Conservation (phyloP, 2,113 vertebrate genomes). For the Perca fluviatilis region DNA sequence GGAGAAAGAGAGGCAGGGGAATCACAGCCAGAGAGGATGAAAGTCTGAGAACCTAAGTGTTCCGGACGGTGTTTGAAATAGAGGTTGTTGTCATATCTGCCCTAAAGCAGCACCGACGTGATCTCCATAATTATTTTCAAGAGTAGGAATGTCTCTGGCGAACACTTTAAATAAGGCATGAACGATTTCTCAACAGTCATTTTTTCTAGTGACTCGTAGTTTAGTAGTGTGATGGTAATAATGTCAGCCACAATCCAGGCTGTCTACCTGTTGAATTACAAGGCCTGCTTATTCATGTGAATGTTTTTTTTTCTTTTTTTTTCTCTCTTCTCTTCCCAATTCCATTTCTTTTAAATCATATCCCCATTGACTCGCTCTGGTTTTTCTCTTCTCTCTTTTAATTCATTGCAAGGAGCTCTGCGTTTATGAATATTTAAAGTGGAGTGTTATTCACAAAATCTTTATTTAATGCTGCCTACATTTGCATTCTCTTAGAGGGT, state of each 20-base stretch:
- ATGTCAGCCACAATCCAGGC: constrained; percentile 11
- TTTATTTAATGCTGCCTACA: constrained; percentile 64
- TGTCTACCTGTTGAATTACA: constrained; percentile 37
- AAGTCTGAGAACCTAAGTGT: background rate
- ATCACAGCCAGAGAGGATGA: background rate
- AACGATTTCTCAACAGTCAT: background rate
- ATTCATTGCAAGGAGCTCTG: constrained; percentile 44
- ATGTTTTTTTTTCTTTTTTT: background rate
- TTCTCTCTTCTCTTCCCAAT: background rate
- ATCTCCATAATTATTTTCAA: constrained; percentile 7
- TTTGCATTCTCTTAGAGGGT: constrained; percentile 48
- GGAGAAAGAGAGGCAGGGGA: background rate
- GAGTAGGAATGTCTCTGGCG: background rate
- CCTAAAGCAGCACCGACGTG: background rate
- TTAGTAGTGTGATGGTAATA: constrained; percentile 2
- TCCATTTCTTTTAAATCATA: constrained; percentile 31
- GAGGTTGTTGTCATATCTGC: constrained; percentile 18
- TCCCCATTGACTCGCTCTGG: background rate
- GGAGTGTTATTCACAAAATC: constrained; percentile 59
- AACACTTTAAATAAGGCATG: constrained; percentile 19
- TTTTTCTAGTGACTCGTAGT: constrained; percentile 19
- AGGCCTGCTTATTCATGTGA: constrained; percentile 32
- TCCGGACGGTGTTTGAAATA: constrained; percentile 7
- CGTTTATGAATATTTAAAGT: constrained; percentile 69
- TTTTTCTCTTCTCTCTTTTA: constrained; percentile 25